Conservation (phyloP, 2,113 vertebrate genomes). For the Percopsis transmontana region DNA sequence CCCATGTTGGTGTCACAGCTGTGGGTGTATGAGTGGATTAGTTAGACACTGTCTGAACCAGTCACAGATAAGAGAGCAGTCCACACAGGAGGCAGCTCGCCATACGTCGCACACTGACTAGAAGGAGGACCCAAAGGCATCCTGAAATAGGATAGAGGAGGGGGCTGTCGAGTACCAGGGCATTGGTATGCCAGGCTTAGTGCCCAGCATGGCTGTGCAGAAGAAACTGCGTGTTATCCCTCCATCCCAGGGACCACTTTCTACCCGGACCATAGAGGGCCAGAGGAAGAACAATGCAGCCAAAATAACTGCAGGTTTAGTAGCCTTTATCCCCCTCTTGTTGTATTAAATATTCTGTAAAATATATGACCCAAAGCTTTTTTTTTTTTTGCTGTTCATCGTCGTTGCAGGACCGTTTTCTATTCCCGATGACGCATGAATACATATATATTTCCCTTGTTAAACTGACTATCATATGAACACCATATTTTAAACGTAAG, state of each 20-base stretch:
- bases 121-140: conserved; percentile 54
- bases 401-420: background rate
- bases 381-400: background rate
- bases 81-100: conserved; percentile 28
- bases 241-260: conserved; percentile 60
- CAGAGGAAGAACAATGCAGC: conserved; percentile 39
- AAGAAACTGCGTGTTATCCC: conserved; percentile 63
- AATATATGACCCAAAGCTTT: too few relatives aligned
- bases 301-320: conserved; percentile 48
- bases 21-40: too few relatives aligned
- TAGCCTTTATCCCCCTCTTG: conserved; percentile 8
- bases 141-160: conserved; percentile 59
- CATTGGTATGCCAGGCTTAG: conserved; percentile 57
- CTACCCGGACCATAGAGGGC: conserved; percentile 37
- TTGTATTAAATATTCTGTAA: background rate
- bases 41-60: too few relatives aligned
- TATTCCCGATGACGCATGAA: conserved; percentile 8
- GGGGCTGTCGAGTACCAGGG: conserved; percentile 35
- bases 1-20: conserved; percentile 23
- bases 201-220: conserved; percentile 66
- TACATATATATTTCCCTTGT: background rate
- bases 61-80: conserved; percentile 59
- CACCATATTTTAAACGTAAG: background rate
- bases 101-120: background rate
- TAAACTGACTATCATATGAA: conserved; percentile 2